Percentiles rank a stretch among this genome's conserved stretches.
Conservation (phyloP, 1,140 invertebrate genomes). For the Spodoptera litura region DNA sequence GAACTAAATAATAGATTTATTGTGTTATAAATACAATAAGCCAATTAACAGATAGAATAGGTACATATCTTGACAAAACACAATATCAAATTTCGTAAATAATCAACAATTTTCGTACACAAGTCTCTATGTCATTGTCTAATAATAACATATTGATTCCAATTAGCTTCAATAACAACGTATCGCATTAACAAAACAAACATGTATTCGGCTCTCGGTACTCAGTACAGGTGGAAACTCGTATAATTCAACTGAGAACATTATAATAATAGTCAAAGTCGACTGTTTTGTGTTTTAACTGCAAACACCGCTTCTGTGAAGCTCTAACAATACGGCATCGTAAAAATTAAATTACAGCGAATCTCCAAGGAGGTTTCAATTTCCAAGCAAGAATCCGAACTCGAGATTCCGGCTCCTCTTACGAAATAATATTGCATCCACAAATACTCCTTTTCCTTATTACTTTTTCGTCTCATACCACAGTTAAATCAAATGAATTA, state of each 20-base stretch:
- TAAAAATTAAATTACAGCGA: constrained; percentile 83
- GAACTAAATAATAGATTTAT: too few species aligned
- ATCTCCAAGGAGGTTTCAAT: constrained; percentile 78
- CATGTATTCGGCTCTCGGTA: not conserved
- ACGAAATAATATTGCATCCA: constrained; percentile 73
- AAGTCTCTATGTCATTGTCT: constrained; percentile 11
- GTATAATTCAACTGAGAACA: constrained; percentile 44
- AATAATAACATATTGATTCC: constrained; percentile 38
- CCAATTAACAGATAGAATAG: constrained; percentile 3
- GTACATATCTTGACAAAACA: not conserved
- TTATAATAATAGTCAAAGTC: constrained; percentile 48
- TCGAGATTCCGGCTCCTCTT: constrained; percentile 69
- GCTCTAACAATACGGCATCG: constrained; percentile 77
- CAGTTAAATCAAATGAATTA: constrained; percentile 39
- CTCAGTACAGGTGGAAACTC: constrained; percentile 8
- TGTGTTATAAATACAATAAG: constrained; percentile 1
- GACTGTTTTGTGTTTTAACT: constrained; percentile 65
- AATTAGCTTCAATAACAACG: constrained; percentile 41
- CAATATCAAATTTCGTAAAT: constrained; percentile 30
- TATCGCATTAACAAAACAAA: constrained; percentile 24
- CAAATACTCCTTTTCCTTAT: constrained; percentile 41
- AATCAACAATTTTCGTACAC: constrained; percentile 8
- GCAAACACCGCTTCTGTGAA: constrained; percentile 67
- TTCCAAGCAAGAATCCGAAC: constrained; percentile 72
- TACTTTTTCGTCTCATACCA: constrained; percentile 33